Percentiles rank a stretch among this genome's conserved stretches.
Evolutionary conservation across 2,797 vertebrate genomes (phyloP).

Genomic region (Myripristis jacobus): DNA sequence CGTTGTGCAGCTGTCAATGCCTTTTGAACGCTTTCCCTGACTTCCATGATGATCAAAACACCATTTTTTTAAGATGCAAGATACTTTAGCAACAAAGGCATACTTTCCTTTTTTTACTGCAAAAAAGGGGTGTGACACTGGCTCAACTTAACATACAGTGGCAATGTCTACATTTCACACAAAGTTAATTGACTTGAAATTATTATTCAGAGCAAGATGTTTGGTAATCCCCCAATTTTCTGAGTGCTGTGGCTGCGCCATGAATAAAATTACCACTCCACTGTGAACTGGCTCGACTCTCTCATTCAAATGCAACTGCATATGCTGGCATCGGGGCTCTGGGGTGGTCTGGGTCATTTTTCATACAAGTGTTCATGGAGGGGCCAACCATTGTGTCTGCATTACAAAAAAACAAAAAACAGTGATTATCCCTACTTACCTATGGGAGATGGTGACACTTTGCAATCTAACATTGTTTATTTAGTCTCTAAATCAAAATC

Average conservation of each 20-base stretch:
- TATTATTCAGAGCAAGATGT: background rate
- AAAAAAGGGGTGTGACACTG: too few species aligned
- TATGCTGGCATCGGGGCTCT: background rate
- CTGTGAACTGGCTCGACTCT: background rate
- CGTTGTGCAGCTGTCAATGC: background rate
- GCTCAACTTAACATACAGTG: too few species aligned
- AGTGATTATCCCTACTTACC: background rate
- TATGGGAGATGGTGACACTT: background rate
- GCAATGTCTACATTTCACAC: too few species aligned
- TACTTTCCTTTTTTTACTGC: too few species aligned
- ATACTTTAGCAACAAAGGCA: too few species aligned
- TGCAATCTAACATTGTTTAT: background rate
- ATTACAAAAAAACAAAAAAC: too few species aligned
- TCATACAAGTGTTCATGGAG: background rate
- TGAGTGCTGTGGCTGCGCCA: background rate
- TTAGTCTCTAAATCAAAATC: background rate
- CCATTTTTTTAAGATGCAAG: background rate
- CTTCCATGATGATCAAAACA: background rate
- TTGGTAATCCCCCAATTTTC: background rate
- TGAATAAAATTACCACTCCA: background rate
- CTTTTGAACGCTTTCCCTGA: background rate
- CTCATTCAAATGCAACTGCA: conserved; percentile 1
- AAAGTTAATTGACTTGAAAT: too few species aligned
- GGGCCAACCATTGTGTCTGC: background rate
- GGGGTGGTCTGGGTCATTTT: background rate